Evolutionary conservation across 2,888 invertebrate genomes (phyloP).

Genomic region (Hirtodrosophila histrioides): DNA sequence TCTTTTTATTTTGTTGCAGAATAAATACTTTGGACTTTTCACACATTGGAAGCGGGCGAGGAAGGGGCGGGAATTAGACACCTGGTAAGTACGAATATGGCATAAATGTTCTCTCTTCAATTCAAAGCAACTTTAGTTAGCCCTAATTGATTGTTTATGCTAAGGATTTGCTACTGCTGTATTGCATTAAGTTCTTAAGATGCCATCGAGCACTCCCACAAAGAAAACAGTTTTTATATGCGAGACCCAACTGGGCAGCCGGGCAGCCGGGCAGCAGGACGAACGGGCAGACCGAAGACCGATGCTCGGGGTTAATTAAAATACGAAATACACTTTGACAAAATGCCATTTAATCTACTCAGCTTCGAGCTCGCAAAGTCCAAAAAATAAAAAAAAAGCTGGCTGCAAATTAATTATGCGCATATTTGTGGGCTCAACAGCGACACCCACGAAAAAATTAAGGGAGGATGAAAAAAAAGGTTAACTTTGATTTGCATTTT

Average conservation of each 20-base stretch:
- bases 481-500: conserved; percentile 72
- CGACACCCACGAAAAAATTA: conserved; percentile 10
- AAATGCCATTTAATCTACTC: conserved; percentile 78
- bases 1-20: conserved; percentile 43
- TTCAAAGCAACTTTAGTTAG: too few species aligned
- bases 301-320: conserved; percentile 61
- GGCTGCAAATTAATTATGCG: conserved; percentile 70
- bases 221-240: conserved; percentile 3
- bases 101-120: neutral
- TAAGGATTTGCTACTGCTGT: conserved; percentile 1
- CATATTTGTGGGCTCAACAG: conserved; percentile 66
- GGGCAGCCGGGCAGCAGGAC: neutral
- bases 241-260: neutral
- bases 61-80: conserved; percentile 7
- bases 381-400: conserved; percentile 23
- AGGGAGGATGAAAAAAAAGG: conserved; percentile 43
- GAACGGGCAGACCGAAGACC: neutral
- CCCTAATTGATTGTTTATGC: conserved; percentile 30
- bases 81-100: conserved; percentile 36
- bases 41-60: conserved; percentile 36
- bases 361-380: conserved; percentile 45
- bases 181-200: conserved; percentile 29
- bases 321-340: conserved; percentile 66
- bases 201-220: conserved; percentile 5
- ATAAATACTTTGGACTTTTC: conserved; percentile 52